Conservation (phyloP, 2,113 vertebrate species). For the Cebus imitator region DNA sequence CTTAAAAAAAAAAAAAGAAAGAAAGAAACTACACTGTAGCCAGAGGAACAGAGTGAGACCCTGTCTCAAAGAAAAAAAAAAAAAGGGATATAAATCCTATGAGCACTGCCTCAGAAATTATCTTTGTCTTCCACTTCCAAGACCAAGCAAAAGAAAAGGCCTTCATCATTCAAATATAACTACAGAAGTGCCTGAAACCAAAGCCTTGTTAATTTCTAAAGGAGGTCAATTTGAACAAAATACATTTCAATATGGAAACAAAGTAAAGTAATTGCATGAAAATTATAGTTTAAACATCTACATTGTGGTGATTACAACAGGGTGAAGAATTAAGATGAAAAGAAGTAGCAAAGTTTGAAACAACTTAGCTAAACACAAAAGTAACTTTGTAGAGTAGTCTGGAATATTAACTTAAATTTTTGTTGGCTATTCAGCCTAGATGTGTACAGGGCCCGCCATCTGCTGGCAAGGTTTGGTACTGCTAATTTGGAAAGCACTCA, state of each 20-base stretch:
- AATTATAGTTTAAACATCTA: background rate
- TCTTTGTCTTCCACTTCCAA: background rate
- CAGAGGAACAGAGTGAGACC: no score
- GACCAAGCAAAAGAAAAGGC: background rate
- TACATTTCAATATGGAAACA: background rate
- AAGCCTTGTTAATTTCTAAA: background rate
- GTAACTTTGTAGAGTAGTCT: background rate
- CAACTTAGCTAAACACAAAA: background rate
- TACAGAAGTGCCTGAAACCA: background rate
- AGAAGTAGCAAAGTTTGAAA: background rate
- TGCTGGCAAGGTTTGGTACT: constrained; percentile 51
- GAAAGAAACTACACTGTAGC: no score
- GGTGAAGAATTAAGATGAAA: background rate
- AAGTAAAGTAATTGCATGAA: background rate
- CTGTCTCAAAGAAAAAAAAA: no score
- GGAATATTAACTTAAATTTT: background rate
- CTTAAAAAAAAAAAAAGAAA: no score
- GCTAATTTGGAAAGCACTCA: background rate
- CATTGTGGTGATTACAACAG: background rate
- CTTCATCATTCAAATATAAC: background rate
- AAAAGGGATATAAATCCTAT: background rate
- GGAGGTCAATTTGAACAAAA: background rate
- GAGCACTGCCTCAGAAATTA: background rate
- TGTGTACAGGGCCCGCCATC: constrained; percentile 24
- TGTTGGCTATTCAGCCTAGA: background rate